Evolutionary conservation across 2,797 vertebrate genomes (phyloP).

Genomic region (Parambassis ranga): DNA sequence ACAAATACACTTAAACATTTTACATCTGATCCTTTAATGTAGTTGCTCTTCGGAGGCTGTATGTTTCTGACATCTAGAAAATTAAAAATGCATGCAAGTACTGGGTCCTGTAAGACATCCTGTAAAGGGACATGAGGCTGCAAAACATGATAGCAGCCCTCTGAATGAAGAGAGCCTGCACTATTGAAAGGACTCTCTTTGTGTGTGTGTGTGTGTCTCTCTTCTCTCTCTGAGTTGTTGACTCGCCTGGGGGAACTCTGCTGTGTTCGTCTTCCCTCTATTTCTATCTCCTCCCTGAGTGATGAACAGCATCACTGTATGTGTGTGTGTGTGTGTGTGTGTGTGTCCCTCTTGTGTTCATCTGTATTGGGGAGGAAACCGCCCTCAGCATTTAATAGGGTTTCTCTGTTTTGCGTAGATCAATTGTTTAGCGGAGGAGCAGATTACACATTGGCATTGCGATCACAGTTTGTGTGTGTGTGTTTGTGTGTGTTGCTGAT

Average conservation of each 20-base stretch:
- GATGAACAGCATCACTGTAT: conserved; percentile 19
- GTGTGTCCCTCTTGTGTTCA: conserved; percentile 15
- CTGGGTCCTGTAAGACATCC: conserved; percentile 26
- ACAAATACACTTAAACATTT: no score
- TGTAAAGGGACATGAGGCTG: conserved; percentile 16
- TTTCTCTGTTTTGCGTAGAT: conserved; percentile 25
- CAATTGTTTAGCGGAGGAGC: conserved; percentile 13
- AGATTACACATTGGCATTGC: conserved; percentile 9
- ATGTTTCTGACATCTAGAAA: no score
- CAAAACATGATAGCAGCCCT: conserved; percentile 41
- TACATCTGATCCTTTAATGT: neutral
- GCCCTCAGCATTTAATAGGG: conserved; percentile 15
- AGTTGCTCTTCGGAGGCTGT: neutral
- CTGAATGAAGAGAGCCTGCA: conserved; percentile 40
- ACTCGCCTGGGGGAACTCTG: conserved; percentile 47
- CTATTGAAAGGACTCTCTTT: conserved; percentile 55
- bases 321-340: conserved; percentile 2
- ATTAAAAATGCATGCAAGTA: neutral
- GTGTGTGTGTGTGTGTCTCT: conserved; percentile 11
- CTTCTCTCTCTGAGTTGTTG: conserved; percentile 28
- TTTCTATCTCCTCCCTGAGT: conserved; percentile 38
- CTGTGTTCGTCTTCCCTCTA: conserved; percentile 28
- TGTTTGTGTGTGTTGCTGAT: neutral
- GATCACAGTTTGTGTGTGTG: conserved; percentile 7
- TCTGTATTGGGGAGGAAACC: conserved; percentile 32